These are phyloP conservation scores for Luperina nickerlii DNA, from an alignment of 2,888 invertebrate species.

Conservation along the genomic window DNA sequence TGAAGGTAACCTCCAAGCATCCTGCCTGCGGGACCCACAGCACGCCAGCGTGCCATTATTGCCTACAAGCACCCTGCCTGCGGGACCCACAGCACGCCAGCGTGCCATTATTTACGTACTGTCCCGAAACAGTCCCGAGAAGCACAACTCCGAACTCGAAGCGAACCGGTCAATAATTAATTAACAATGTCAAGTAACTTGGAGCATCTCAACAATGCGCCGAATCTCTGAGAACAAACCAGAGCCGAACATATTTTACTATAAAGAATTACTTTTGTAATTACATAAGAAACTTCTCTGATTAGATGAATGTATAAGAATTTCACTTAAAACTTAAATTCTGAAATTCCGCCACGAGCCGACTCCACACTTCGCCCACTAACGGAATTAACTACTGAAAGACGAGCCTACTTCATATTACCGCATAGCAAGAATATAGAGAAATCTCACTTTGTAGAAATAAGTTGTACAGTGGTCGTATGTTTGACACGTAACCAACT, in stretches of 20 bases:
- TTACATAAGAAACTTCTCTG: slow-evolving; percentile 31
- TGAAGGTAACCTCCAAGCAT: not conserved
- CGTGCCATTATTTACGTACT: not conserved
- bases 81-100: not conserved
- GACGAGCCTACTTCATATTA: slow-evolving; percentile 3
- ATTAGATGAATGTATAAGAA: slow-evolving; percentile 39
- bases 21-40: too few species aligned
- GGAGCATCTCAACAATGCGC: slow-evolving; percentile 8
- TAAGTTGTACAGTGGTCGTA: too few species aligned
- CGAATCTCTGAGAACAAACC: slow-evolving; percentile 17
- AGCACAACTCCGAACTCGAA: not conserved
- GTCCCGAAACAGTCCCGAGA: not conserved
- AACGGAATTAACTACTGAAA: slow-evolving; percentile 29
- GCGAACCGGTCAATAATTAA: slow-evolving; percentile 5
- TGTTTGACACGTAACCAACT: not conserved
- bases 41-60: not conserved
- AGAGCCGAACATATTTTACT: slow-evolving; percentile 27
- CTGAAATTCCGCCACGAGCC: slow-evolving; percentile 5
- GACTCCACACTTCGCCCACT: slow-evolving; percentile 15
- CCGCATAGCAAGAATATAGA: not conserved
- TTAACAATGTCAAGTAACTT: slow-evolving; percentile 28
- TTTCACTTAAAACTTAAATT: slow-evolving; percentile 44
- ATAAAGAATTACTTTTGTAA: slow-evolving; percentile 33
- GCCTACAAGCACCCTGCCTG: not conserved
- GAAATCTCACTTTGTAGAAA: not conserved